phyloP scores from a whole-genome alignment of 2,113 vertebrate species.

The Buteo buteo region DNA sequence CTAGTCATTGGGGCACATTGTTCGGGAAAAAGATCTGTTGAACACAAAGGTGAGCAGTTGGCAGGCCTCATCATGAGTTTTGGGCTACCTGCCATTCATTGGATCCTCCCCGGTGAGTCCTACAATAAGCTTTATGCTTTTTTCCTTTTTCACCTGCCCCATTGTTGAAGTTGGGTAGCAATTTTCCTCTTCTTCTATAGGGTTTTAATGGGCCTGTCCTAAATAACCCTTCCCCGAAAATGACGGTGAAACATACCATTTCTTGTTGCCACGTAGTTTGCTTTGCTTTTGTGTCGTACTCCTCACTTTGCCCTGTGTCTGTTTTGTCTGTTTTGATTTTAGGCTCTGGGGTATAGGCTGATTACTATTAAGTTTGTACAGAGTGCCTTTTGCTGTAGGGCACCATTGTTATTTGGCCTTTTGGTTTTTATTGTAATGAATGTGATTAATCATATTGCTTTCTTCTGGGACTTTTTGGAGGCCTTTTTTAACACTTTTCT shows the following conservation, averaged over 20 bases:
- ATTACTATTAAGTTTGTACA: background rate
- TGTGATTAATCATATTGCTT: background rate
- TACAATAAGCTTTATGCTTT: background rate
- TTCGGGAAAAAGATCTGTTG: background rate
- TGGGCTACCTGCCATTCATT: background rate
- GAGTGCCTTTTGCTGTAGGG: background rate
- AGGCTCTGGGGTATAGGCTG: background rate
- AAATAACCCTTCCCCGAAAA: background rate
- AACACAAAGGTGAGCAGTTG: background rate
- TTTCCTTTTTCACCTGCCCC: background rate
- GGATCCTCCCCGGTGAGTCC: background rate
- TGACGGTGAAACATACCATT: background rate
- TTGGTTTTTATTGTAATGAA: background rate
- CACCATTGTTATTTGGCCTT: background rate
- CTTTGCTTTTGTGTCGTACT: background rate
- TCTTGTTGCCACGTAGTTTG: background rate
- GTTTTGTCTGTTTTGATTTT: background rate
- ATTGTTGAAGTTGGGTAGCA: background rate
- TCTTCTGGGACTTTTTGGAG: constrained; percentile 32
- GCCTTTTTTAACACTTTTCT: background rate
- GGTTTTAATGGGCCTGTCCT: background rate
- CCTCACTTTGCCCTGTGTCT: background rate
- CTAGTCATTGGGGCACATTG: background rate
- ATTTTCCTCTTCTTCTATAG: background rate
- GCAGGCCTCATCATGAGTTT: background rate